Evolutionary conservation across 2,888 invertebrate genomes (phyloP).

Genomic region (Clistopyga incitator): DNA sequence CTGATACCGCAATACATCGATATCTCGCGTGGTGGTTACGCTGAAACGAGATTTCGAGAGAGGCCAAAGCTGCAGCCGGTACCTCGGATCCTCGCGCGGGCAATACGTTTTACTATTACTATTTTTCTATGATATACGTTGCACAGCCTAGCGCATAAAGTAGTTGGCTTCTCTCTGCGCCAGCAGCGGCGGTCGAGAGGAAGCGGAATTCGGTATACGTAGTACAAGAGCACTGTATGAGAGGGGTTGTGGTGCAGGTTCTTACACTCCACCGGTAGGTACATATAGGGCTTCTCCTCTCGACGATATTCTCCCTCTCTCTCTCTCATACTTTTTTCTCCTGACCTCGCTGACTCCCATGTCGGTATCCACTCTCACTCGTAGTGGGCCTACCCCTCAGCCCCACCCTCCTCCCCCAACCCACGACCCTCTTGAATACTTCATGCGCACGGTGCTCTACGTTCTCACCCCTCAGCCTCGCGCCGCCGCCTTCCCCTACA

Average conservation of each 20-base stretch:
- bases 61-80: slow-evolving; percentile 45
- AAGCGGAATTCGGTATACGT: slow-evolving; percentile 39
- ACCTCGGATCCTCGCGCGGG: slow-evolving; percentile 1
- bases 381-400: slow-evolving; percentile 70
- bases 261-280: slow-evolving; percentile 51
- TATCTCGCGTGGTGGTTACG: slow-evolving; percentile 35
- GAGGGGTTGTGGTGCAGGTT: slow-evolving; percentile 40
- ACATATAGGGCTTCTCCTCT: slow-evolving; percentile 39
- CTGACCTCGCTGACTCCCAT: slow-evolving; percentile 65
- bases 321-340: slow-evolving; percentile 27
- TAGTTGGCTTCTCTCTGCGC: slow-evolving; percentile 1
- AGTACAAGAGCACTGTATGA: slow-evolving; percentile 15
- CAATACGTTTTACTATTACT: slow-evolving; percentile 33
- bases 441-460: slow-evolving; percentile 69
- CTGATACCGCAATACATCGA: slow-evolving; percentile 26
- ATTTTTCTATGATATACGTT: slow-evolving; percentile 16
- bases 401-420: too few species aligned
- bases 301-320: slow-evolving; percentile 23
- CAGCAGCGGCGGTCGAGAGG: slow-evolving; percentile 11
- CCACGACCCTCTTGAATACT: slow-evolving; percentile 77
- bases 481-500: slow-evolving; percentile 28
- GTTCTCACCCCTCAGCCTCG: slow-evolving; percentile 26
- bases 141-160: slow-evolving; percentile 4
- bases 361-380: slow-evolving; percentile 69
- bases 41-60: slow-evolving; percentile 62